Evolutionary conservation across 2,888 invertebrate genomes (phyloP).

Genomic region (Torymus aiolomorphi): DNA sequence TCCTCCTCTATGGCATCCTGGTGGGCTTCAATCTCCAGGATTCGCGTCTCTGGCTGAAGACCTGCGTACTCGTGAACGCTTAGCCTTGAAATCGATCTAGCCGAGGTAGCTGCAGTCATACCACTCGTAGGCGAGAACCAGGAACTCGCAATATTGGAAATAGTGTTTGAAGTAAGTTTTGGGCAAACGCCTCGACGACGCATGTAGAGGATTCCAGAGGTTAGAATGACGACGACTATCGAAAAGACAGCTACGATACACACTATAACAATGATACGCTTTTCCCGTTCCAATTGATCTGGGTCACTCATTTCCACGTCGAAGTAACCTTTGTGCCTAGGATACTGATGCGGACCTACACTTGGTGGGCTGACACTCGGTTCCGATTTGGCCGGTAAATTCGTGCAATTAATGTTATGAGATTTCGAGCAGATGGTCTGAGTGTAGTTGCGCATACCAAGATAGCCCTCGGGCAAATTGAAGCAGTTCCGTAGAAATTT

Average conservation of each 20-base stretch:
- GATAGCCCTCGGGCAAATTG: constrained; percentile 80
- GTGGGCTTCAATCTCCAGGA: constrained; percentile 75
- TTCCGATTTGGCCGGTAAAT: constrained; percentile 75
- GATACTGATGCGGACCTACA: constrained; percentile 73
- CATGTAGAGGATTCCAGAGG: constrained; percentile 71
- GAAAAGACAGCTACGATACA: constrained; percentile 69
- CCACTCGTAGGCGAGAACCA: constrained; percentile 70
- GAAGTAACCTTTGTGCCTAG: constrained; percentile 71
- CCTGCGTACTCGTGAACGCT: constrained; percentile 82
- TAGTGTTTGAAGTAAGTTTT: constrained; percentile 69
- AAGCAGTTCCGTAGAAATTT: constrained; percentile 81
- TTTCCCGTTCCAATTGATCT: constrained; percentile 71
- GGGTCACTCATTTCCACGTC: constrained; percentile 73
- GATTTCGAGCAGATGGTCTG: constrained; percentile 78
- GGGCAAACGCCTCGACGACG: constrained; percentile 72
- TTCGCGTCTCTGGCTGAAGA: constrained; percentile 79
- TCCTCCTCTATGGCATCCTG: constrained; percentile 60
- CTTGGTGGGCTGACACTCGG: constrained; percentile 71
- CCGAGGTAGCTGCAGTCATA: constrained; percentile 77
- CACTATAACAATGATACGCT: constrained; percentile 71
- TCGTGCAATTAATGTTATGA: constrained; percentile 79
- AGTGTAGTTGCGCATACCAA: constrained; percentile 81
- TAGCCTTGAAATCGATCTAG: constrained; percentile 79
- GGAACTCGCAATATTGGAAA: constrained; percentile 68
- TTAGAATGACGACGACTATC: constrained; percentile 68